These are phyloP conservation scores for Resseliella maxima DNA, from an alignment of 2,888 invertebrate species.

Conservation along the genomic window DNA sequence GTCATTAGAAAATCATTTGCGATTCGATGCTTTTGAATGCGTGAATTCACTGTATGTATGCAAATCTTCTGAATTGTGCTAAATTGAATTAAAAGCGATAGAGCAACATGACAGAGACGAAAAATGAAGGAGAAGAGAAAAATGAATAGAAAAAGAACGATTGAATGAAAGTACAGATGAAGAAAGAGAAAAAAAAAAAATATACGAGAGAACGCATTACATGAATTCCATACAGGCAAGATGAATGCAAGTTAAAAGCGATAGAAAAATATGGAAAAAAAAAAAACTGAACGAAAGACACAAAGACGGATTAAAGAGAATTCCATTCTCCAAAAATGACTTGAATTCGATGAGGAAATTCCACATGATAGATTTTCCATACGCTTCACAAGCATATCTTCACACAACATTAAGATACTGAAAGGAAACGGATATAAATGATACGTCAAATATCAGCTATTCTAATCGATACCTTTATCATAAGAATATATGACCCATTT, in stretches of 20 bases:
- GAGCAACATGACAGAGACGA: background rate
- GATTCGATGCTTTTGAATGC: constrained; percentile 1
- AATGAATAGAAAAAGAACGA: no score
- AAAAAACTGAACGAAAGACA: background rate
- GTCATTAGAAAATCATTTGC: constrained; percentile 46
- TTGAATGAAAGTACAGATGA: background rate
- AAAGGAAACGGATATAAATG: constrained; percentile 28
- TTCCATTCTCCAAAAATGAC: background rate
- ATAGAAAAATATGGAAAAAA: background rate
- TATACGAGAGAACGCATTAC: background rate
- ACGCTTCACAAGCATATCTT: background rate
- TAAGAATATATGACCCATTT: constrained; percentile 6
- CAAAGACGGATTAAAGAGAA: background rate
- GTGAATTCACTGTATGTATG: background rate
- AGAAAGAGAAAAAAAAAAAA: background rate
- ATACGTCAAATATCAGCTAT: constrained; percentile 4
- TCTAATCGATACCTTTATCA: constrained; percentile 39
- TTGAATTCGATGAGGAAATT: background rate
- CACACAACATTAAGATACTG: constrained; percentile 5
- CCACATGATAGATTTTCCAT: background rate
- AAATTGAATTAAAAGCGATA: constrained; percentile 29
- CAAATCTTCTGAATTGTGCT: background rate
- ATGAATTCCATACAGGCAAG: no score
- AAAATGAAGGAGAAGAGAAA: no score
- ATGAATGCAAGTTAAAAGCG: background rate